Evolutionary conservation across 2,888 invertebrate species (phyloP), one percentile per base, ranked within the genome.

Genomic region (Pyrrhosoma nymphula): DNA sequence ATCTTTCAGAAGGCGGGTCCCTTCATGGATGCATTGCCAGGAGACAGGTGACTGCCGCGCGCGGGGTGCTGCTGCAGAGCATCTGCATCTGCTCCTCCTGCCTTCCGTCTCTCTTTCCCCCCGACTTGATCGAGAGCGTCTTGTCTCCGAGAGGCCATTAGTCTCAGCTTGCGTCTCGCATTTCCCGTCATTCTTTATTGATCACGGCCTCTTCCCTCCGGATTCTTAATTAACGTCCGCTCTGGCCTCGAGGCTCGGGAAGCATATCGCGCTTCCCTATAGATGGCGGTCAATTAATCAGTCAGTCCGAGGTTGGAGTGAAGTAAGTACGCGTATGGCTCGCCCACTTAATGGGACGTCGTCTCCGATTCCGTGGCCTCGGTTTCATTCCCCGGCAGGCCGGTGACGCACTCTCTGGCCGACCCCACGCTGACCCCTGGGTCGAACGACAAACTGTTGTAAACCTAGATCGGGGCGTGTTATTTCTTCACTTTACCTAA

Each of bases 221-320:
- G 75, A 30, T 82, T 82, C 75, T 30, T 82, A 82, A 82, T 82
- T 82, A 82, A 35, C 75, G 75, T 82, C 75, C 69, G 26, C 75
- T 0, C 30, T 1, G 30, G 14, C 35, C 20, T 20, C 26, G 26
- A 69, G 69, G 69, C 60, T 60, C 16, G 60, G 4, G 16, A 60
- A 12, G 60, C 60, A 47, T 8, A 8, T 47, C 47, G 1, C 60
- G 20, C 35, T 8, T 16, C 35, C 30, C 75, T 1, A 30, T 30
- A 35, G 75, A 30, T 82, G 26, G 75, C 35, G 75, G 75, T 82
- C 75, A 69, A 69, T 69, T 69, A 69, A 10, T 82, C 75, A 82
- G 75, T 47, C 47, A 69, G 12, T 82, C 75, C 75, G 18, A 26
- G 69, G 69, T 12, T 23, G 69, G 0, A 69, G 26, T 20, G 47